Conservation (phyloP, 2,797 vertebrate genomes). For the Fistularia tabacaria region DNA sequence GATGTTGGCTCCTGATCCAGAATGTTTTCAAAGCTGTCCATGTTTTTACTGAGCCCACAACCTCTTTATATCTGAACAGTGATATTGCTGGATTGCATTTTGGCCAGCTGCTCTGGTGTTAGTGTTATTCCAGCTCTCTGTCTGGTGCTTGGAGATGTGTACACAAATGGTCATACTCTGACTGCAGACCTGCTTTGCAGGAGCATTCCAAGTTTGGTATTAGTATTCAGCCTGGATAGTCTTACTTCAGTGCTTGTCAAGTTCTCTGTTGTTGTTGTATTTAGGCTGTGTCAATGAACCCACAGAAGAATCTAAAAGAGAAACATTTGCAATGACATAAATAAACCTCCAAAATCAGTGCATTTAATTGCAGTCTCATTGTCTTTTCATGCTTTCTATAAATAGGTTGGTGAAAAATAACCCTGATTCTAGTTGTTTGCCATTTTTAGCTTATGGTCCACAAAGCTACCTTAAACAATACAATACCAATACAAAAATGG, state of each 20-base stretch:
- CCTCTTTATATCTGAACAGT: slow-evolving; percentile 13
- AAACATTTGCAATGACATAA: slow-evolving; percentile 45
- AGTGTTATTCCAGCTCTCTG: slow-evolving; percentile 24
- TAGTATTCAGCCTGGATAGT: slow-evolving; percentile 64
- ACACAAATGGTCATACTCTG: slow-evolving; percentile 33
- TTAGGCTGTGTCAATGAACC: slow-evolving; percentile 21
- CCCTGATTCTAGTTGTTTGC: too few species aligned
- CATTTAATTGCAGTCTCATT: slow-evolving; percentile 56
- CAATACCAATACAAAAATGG: too few species aligned
- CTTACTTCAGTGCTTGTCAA: slow-evolving; percentile 36
- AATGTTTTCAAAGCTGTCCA: slow-evolving; percentile 4
- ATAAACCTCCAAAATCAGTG: slow-evolving; percentile 24
- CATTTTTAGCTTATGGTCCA: too few species aligned
- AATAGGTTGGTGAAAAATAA: too few species aligned
- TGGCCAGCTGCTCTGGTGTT: slow-evolving; percentile 19
- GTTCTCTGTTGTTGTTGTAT: slow-evolving; percentile 61
- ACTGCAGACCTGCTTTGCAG: slow-evolving; percentile 37
- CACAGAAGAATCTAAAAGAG: slow-evolving; percentile 38
- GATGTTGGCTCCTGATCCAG: too few species aligned
- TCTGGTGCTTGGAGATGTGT: slow-evolving; percentile 32
- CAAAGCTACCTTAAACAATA: too few species aligned
- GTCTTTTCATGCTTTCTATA: slow-evolving; percentile 8
- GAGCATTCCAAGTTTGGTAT: slow-evolving; percentile 52
- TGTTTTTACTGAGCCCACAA: slow-evolving; percentile 11
- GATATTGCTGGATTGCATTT: slow-evolving; percentile 16